Evolutionary conservation across 2,888 invertebrate genomes (phyloP), one percentile per base, ranked within the genome.

Genomic region (Scaptomyza caliginosa): DNA sequence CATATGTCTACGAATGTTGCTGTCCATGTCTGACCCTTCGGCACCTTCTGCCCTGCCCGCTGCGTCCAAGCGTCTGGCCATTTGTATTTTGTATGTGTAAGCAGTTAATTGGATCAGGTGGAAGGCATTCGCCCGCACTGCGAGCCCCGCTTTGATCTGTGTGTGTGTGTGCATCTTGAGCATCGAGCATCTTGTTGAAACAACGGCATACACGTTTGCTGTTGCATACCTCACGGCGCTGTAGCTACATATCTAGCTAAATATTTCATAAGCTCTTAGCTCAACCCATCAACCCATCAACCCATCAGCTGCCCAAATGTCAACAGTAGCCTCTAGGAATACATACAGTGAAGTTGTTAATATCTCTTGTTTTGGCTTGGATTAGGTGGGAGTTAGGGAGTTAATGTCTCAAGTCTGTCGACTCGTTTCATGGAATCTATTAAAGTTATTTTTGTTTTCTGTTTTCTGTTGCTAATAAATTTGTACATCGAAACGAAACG

Each of bases 51-150:
- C 2, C 28, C 3, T 30, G 48, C 23, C 13, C n/a, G 5, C 30
- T 38, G 48, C 50, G 45, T 52, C 40, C 54, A 50, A 63, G 64
- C 75, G 80, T 72, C 78, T 73, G 73, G 72, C 70, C 78, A 86
- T 77, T 74, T 84, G 79, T 80, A 77, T 88, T 83, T 77, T 81
- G 76, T 86, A n/a, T n/a, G 74, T 86, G 81, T 84, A 79, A 81
- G 74, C 86, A 86, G 84, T 88, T 86, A 86, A 86, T 86, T 86
- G 86, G 81, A 86, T 86, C 86, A 86, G 88, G 73, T 68, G 66
- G 60, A 71, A 45, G 66, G 60, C 74, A 45, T 50, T 4, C 17
- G 4, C 17, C 8, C 2, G 5, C 17, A 4, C 10, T n/a, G 3
- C 30, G 17, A 13, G n/a, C 28, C 28, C 17, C 45, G 23, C 39